Percentiles rank a stretch among this genome's conserved stretches.
Evolutionary conservation across 2,113 vertebrate genomes (phyloP).

Genomic region (Varanus salvator): DNA sequence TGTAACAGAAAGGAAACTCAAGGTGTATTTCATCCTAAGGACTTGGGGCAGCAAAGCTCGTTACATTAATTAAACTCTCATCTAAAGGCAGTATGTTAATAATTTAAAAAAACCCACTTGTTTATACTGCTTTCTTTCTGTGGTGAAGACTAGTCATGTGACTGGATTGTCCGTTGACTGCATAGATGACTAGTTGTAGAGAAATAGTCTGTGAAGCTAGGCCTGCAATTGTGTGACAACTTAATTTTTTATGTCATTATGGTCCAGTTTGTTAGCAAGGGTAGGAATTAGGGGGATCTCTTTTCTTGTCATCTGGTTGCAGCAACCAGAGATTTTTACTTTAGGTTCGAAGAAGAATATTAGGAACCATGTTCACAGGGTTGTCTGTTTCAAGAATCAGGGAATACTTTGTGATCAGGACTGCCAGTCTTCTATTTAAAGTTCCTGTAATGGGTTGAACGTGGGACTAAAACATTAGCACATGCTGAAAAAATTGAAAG

Average conservation of each 20-base stretch:
- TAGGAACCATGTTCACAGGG: neutral
- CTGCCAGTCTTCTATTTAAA: neutral
- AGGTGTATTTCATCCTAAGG: neutral
- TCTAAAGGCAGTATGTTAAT: neutral
- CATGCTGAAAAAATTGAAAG: neutral
- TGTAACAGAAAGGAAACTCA: conserved; percentile 39
- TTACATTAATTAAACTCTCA: neutral
- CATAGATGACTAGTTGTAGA: neutral
- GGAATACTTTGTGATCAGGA: neutral
- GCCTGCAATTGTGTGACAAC: neutral
- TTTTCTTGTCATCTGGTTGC: neutral
- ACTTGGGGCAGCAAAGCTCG: neutral
- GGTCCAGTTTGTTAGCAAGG: neutral
- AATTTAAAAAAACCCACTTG: no score
- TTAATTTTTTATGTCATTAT: neutral
- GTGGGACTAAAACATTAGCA: neutral
- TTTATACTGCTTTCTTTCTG: conserved; percentile 42
- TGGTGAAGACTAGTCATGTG: neutral
- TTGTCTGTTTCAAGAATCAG: neutral
- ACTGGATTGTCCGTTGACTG: neutral
- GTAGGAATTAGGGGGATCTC: neutral
- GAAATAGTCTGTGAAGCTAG: neutral
- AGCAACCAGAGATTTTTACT: no score
- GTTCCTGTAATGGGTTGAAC: neutral
- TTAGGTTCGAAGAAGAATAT: neutral